These are phyloP conservation scores for Drusus annulatus DNA, from an alignment of 1,140 invertebrate species.

Conservation along the genomic window DNA sequence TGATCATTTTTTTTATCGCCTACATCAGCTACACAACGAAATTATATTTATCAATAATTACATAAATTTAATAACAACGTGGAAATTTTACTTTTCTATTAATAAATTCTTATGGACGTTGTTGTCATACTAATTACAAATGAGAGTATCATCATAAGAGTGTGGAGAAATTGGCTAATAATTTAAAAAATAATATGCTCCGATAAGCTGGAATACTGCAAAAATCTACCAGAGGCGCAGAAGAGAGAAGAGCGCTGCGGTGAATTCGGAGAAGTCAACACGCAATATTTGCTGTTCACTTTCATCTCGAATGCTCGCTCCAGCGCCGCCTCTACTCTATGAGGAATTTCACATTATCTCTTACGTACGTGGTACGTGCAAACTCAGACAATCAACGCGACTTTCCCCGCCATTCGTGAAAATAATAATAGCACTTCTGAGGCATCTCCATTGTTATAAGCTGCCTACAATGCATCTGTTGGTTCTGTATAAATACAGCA, in stretches of 20 bases:
- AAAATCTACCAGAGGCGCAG: no score
- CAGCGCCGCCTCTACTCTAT: background rate
- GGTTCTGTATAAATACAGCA: background rate
- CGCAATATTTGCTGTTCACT: conserved; percentile 23
- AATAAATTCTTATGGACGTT: no score
- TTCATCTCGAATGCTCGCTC: conserved; percentile 2
- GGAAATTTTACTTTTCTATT: no score
- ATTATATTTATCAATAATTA: no score
- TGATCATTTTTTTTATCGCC: no score
- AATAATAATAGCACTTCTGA: conserved; percentile 28
- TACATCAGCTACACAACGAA: no score
- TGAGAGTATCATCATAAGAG: no score
- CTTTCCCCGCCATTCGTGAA: conserved; percentile 33
- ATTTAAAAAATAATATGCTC: no score
- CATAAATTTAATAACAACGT: no score
- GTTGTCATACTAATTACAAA: no score
- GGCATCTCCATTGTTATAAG: conserved; percentile 33
- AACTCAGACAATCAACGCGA: conserved; percentile 25
- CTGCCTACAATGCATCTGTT: conserved; percentile 12
- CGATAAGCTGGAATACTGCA: no score
- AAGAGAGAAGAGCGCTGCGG: background rate
- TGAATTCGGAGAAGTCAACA: conserved; percentile 11
- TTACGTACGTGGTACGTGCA: conserved; percentile 36
- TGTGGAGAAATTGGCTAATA: no score
- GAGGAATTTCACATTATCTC: conserved; percentile 35